Base-by-base conservation (phyloP, 2,797 vertebrate genomes). In the Characodon lateralis region DNA sequence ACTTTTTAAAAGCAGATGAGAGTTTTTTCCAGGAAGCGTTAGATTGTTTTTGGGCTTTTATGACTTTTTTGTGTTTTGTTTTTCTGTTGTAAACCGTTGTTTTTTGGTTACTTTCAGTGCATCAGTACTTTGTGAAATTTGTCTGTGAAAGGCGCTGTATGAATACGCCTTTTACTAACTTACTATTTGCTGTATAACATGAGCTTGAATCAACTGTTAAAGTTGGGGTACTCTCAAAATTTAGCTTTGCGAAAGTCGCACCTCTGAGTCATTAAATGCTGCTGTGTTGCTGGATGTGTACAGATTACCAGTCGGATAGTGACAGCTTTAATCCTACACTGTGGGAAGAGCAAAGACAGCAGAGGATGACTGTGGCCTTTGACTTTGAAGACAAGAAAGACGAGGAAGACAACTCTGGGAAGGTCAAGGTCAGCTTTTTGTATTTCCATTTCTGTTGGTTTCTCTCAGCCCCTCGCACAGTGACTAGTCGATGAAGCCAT, bases 301-400 rank as follows among this genome's bases (percentile, higher is more conserved):
- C 79, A 99, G 98, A 99, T 96, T 99, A 99, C 95, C 98, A 98
- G 94, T 99, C 98, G 2, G 98, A 99, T 95, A 99, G 95, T 31
- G 98, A 99, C 95, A 99, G 98, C 83, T 99, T 99, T 90, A 99
- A 99, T 92, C 98, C 98, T 9, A 98, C 97, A 1, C 94, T 99
- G 56, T 99, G 98, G 98, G 98, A 99, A 91, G 98, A 99, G 89
- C 98, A 99, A 95, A 95, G 98, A 86, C 98, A 99, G 91, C 98
- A 99, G 91, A 96, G 98, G 72, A 99, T 99, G 98, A 99, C 98
- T 2, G 98, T 99, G 92, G 98, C 98, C 85, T 99, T 99, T 84
- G 98, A 99, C 79, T 99, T 99, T 82, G 98, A 99, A 88, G 98
- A 99, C 82, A 99, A 99, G 92, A 99, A 98, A 78, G 98, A 99